phyloP scores from a whole-genome alignment of 2,888 invertebrate species.

The Scaeva pyrastri region DNA sequence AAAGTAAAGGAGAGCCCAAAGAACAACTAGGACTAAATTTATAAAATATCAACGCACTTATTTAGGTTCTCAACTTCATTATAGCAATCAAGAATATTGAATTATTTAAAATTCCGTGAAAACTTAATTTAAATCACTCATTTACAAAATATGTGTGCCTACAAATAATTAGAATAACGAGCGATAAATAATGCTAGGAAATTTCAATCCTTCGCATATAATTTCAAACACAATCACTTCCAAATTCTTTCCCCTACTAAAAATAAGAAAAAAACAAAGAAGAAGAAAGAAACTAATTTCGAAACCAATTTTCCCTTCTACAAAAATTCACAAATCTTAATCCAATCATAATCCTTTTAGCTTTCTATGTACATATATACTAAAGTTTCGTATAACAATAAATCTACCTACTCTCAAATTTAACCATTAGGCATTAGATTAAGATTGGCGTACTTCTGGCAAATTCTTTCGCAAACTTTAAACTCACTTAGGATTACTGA shows the following conservation, averaged over 20 bases:
- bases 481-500: slow-evolving; percentile 28
- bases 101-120: too few species aligned
- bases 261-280: not conserved
- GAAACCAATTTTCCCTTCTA: not conserved
- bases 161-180: too few species aligned
- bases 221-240: not conserved
- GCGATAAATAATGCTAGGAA: too few species aligned
- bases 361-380: not conserved
- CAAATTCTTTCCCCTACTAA: not conserved
- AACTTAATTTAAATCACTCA: too few species aligned
- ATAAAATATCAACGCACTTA: too few species aligned
- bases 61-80: too few species aligned
- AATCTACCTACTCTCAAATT: not conserved
- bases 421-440: not conserved
- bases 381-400: not conserved
- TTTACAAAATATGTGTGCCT: too few species aligned
- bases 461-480: slow-evolving; percentile 18
- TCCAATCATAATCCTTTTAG: not conserved
- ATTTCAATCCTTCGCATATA: not conserved
- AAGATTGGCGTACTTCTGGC: not conserved
- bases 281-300: not conserved
- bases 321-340: not conserved
- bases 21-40: too few species aligned
- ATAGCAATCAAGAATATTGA: too few species aligned
- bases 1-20: too few species aligned